These are phyloP conservation scores for Meteorus cinctellus DNA, from an alignment of 2,888 invertebrate species.

Conservation along the genomic window DNA sequence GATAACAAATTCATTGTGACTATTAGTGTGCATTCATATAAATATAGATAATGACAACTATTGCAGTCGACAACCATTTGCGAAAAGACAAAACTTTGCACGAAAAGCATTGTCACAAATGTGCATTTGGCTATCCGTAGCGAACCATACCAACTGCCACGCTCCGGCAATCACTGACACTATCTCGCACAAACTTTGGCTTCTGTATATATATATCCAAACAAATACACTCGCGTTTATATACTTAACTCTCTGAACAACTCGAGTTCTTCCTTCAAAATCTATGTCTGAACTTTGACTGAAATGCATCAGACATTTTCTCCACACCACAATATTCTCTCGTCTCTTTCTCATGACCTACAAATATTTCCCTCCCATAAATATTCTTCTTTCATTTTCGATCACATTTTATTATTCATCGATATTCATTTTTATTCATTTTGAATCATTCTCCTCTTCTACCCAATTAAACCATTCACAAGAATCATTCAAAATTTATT, in stretches of 20 bases:
- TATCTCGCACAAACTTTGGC: constrained; percentile 29
- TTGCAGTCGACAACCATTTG: constrained; percentile 25
- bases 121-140: constrained; percentile 20
- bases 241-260: constrained; percentile 27
- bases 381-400: not conserved
- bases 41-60: not conserved
- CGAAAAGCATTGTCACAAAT: constrained; percentile 35
- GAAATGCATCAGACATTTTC: not conserved
- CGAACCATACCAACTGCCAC: constrained; percentile 29
- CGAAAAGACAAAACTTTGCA: constrained; percentile 35
- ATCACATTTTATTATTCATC: not conserved
- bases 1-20: not conserved
- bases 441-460: not conserved
- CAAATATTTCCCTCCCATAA: not conserved
- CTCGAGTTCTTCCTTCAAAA: not conserved
- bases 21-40: not conserved
- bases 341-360: not conserved
- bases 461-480: not conserved
- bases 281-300: not conserved
- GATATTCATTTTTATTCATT: not conserved
- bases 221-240: constrained; percentile 1
- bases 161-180: constrained; percentile 33
- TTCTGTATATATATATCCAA: not conserved
- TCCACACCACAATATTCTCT: not conserved
- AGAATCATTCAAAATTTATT: not conserved